Conservation (phyloP, 2,113 vertebrate species). For the Herpailurus yagouaroundi region DNA sequence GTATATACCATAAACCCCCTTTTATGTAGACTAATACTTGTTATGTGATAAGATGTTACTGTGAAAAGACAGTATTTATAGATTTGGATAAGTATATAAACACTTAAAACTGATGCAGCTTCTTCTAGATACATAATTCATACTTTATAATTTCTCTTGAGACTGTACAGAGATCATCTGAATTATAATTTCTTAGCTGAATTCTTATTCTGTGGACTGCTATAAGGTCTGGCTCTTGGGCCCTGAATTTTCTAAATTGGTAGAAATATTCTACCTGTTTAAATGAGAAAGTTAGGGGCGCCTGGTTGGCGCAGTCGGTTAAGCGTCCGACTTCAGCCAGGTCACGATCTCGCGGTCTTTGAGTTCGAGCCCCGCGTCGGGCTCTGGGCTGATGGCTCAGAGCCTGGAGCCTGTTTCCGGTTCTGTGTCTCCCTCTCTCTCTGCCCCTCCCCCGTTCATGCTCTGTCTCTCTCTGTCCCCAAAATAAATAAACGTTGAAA, state of each 20-base stretch:
- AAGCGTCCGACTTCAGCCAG: no score
- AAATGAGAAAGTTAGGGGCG: constrained; percentile 32
- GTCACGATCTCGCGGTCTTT: no score
- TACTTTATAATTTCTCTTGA: constrained; percentile 27
- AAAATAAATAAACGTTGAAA: no score
- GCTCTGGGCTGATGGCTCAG: no score
- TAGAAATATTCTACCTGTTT: neutral
- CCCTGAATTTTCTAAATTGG: constrained; percentile 41
- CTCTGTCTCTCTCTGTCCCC: no score
- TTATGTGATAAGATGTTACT: constrained; percentile 7
- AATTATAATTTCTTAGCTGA: neutral
- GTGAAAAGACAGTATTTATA: constrained; percentile 11
- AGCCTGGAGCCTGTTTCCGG: no score
- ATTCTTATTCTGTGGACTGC: constrained; percentile 18
- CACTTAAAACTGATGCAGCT: neutral
- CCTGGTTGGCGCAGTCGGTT: no score
- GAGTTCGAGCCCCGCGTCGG: no score
- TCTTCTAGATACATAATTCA: constrained; percentile 12
- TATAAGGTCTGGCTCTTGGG: neutral
- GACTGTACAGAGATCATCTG: neutral
- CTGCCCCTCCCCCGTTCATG: no score
- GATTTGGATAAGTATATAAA: neutral
- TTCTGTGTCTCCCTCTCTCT: no score
- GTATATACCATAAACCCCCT: neutral
- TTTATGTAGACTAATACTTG: constrained; percentile 24